A percentile compares a stretch with the other conserved stretches of the same genome.
phyloP scores from a whole-genome alignment of 2,888 invertebrate species.

The Blastobasis adustella region DNA sequence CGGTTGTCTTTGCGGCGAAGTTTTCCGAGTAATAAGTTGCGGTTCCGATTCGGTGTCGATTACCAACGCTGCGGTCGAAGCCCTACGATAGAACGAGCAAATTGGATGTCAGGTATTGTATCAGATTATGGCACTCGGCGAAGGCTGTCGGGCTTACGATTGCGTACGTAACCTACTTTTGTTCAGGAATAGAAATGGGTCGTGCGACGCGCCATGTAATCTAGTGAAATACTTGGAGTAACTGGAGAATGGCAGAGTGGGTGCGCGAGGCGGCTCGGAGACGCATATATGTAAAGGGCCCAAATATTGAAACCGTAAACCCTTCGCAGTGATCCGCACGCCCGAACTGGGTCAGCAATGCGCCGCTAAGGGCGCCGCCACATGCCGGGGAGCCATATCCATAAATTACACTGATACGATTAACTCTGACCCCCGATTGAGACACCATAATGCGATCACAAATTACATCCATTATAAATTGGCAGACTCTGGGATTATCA shows the following conservation, averaged over 20 bases:
- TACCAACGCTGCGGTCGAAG: constrained; percentile 62
- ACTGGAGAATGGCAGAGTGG: constrained; percentile 29
- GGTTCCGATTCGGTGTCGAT: constrained; percentile 63
- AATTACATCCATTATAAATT: too few species aligned
- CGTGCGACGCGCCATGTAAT: constrained; percentile 12
- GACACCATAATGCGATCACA: background rate
- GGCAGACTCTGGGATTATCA: too few species aligned
- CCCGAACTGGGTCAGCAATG: constrained; percentile 56
- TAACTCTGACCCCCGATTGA: background rate
- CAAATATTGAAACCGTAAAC: constrained; percentile 68
- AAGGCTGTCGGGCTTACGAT: constrained; percentile 45
- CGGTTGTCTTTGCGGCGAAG: constrained; percentile 34
- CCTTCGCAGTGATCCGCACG: constrained; percentile 50
- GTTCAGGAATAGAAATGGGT: constrained; percentile 40
- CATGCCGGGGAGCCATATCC: constrained; percentile 11
- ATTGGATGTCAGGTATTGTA: constrained; percentile 64
- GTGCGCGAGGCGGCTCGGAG: constrained; percentile 26
- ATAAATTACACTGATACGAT: constrained; percentile 5
- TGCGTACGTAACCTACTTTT: constrained; percentile 34
- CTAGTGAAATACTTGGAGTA: constrained; percentile 5
- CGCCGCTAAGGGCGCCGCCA: constrained; percentile 45
- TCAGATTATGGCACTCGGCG: constrained; percentile 56
- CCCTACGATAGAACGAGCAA: constrained; percentile 53
- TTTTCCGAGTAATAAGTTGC: constrained; percentile 51
- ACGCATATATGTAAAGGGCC: constrained; percentile 33